A percentile compares a stretch with the other conserved stretches of the same genome.
Evolutionary conservation across 2,113 vertebrate species (phyloP).

Genomic region (Micronycteris hirsuta): DNA sequence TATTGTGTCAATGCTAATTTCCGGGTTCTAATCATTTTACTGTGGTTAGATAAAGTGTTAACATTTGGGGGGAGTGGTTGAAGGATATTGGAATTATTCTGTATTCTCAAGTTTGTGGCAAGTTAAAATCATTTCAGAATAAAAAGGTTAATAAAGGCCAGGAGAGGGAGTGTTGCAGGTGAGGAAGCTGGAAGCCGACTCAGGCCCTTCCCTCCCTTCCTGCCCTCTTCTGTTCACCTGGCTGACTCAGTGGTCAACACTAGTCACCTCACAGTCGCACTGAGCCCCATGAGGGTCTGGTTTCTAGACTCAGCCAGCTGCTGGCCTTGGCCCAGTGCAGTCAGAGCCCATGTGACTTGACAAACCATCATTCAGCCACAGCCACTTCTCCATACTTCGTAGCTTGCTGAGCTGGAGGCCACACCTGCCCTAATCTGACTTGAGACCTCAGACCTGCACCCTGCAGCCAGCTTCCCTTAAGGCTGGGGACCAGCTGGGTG

Average conservation of each 20-base stretch:
- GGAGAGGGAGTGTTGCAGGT: not conserved
- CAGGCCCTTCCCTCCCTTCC: not conserved
- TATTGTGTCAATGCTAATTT: not conserved
- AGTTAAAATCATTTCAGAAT: slow-evolving; percentile 13
- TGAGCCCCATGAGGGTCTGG: not conserved
- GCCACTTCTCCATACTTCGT: not conserved
- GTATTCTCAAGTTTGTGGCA: not conserved
- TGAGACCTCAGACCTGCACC: not conserved
- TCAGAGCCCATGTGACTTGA: not conserved
- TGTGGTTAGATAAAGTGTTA: not conserved
- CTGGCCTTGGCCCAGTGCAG: not conserved
- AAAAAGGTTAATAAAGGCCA: not conserved
- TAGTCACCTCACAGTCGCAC: not conserved
- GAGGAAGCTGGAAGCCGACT: not conserved
- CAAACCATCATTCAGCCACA: not conserved
- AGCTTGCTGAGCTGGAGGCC: not conserved
- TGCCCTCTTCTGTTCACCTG: not conserved
- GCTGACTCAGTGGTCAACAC: not conserved
- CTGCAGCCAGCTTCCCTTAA: not conserved
- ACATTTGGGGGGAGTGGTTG: not conserved
- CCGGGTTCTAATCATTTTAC: not conserved
- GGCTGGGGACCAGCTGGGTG: not conserved
- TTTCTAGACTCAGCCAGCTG: not conserved
- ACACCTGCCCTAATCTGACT: not conserved
- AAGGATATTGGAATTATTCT: not conserved